A percentile compares a stretch with the other conserved stretches of the same genome.
phyloP scores from a whole-genome alignment of 2,113 vertebrate species.

The Laticauda laticaudata region DNA sequence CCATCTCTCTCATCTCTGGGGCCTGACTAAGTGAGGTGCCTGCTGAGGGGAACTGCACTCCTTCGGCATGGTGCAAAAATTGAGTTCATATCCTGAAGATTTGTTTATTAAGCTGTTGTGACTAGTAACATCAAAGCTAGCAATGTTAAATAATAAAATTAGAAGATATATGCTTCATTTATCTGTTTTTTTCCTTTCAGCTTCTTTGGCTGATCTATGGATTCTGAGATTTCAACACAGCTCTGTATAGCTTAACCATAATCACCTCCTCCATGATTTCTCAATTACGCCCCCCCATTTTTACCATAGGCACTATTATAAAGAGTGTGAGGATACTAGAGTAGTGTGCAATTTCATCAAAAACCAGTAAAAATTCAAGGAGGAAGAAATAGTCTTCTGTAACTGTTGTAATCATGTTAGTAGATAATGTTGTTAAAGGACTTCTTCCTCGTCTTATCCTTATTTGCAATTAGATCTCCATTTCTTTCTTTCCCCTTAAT shows the following conservation, averaged over 20 bases:
- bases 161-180: background rate
- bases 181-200: background rate
- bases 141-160: background rate
- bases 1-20: background rate
- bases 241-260: background rate
- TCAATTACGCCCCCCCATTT: background rate
- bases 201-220: background rate
- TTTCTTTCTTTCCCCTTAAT: background rate
- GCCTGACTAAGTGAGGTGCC: background rate
- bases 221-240: background rate
- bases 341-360: background rate
- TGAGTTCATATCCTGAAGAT: background rate
- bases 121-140: background rate
- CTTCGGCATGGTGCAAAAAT: background rate
- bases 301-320: background rate
- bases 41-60: background rate
- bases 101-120: background rate
- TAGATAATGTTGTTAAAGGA: background rate
- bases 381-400: background rate
- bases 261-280: background rate
- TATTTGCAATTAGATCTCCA: background rate
- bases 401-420: background rate
- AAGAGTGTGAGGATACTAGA: background rate
- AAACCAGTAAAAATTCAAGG: background rate
- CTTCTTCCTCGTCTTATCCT: background rate